Percentiles rank a stretch among this genome's conserved stretches.
Evolutionary conservation across 2,113 vertebrate species (phyloP).

Genomic region (Galbula dea): DNA sequence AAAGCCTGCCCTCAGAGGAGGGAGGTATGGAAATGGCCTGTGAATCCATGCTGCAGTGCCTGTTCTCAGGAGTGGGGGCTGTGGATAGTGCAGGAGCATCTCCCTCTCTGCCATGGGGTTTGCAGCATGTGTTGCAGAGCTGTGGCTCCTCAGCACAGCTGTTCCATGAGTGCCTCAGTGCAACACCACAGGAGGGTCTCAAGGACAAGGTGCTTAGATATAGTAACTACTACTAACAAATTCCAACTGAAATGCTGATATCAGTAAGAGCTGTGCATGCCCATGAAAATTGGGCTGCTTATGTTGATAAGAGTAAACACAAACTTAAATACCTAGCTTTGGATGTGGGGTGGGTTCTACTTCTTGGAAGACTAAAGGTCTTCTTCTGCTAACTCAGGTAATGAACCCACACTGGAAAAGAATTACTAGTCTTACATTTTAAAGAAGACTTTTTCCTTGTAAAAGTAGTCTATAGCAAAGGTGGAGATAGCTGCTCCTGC

Average conservation of each 20-base stretch:
- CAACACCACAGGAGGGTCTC: neutral
- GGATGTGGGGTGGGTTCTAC: neutral
- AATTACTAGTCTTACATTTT: neutral
- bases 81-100: fast-evolving
- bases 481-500: neutral
- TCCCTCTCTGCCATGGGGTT: fast-evolving
- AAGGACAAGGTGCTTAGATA: neutral
- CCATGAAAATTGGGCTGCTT: neutral
- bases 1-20: neutral
- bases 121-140: neutral
- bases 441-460: neutral
- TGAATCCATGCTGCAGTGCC: neutral
- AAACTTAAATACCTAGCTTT: neutral
- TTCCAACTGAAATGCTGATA: neutral
- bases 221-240: neutral
- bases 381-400: neutral
- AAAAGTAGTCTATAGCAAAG: neutral
- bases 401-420: neutral
- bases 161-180: neutral
- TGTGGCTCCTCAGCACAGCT: neutral
- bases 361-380: neutral
- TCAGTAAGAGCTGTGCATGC: neutral
- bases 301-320: neutral
- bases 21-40: neutral
- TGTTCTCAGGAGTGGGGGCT: neutral